phyloP scores from a whole-genome alignment of 1,140 invertebrate genomes.

The Chionoecetes opilio region DNA sequence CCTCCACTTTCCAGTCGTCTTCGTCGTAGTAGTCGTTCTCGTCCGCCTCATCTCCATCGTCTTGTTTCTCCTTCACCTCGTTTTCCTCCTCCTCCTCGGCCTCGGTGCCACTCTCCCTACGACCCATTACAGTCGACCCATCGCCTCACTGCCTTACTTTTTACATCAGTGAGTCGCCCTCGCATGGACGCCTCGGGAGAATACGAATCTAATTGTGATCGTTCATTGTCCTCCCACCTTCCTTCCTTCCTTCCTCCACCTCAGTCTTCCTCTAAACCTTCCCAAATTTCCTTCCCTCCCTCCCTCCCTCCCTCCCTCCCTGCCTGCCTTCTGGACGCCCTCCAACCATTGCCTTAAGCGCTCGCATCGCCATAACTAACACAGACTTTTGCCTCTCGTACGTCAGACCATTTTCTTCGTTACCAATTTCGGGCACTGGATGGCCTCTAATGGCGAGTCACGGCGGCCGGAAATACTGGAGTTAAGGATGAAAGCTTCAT shows the following conservation, averaged over 20 bases:
- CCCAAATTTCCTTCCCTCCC: not conserved
- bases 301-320: not conserved
- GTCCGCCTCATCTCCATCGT: not conserved
- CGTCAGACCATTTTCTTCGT: constrained; percentile 6
- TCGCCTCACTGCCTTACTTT: constrained; percentile 25
- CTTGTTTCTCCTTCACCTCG: too few species aligned
- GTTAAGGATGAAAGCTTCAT: not conserved
- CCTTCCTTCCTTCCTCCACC: not conserved
- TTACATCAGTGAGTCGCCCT: not conserved
- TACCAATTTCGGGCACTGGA: constrained; percentile 5
- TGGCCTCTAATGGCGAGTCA: not conserved
- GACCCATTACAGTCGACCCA: not conserved
- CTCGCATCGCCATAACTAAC: constrained; percentile 4
- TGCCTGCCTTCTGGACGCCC: not conserved
- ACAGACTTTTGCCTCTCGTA: not conserved
- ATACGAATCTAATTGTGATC: constrained; percentile 30
- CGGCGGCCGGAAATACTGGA: not conserved
- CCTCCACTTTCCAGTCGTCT: not conserved
- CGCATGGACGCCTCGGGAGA: constrained; percentile 1
- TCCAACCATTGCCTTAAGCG: not conserved
- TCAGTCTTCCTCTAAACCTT: too few species aligned
- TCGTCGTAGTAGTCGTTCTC: not conserved
- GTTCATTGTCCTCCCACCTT: not conserved
- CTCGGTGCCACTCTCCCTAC: not conserved
- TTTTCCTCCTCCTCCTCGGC: too few species aligned